Evolutionary conservation across 2,888 invertebrate genomes (phyloP).

Genomic region (Caenorhabditis panamensis): DNA sequence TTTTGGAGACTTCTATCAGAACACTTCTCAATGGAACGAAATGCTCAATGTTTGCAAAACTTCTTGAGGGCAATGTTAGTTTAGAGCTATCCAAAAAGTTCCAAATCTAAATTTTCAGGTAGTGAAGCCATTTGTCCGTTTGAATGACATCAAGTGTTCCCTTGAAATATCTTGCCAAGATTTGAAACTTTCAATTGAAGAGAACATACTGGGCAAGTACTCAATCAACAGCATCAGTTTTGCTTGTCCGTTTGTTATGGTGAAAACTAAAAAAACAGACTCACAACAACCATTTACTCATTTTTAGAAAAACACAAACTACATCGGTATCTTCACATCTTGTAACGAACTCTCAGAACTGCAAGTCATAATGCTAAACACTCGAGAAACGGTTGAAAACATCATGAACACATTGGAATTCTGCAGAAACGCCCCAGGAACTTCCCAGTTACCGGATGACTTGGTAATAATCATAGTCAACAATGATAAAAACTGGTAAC

Average conservation of each 20-base stretch:
- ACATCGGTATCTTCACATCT: not conserved
- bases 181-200: not conserved
- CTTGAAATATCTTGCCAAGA: no score
- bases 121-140: not conserved
- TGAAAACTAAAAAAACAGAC: not conserved
- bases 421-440: not conserved
- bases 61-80: no score
- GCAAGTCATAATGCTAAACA: not conserved
- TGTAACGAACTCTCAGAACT: not conserved
- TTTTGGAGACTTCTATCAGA: not conserved
- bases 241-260: not conserved
- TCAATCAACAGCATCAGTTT: not conserved
- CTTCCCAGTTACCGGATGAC: not conserved
- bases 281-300: not conserved
- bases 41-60: no score
- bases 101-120: slow-evolving; percentile 1
- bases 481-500: not conserved
- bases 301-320: not conserved
- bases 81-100: no score
- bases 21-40: not conserved
- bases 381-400: not conserved
- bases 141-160: not conserved
- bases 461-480: not conserved
- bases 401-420: not conserved
- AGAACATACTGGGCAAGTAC: not conserved